Base-by-base conservation (phyloP, 2,113 vertebrate species). In the Scomber scombrus region DNA sequence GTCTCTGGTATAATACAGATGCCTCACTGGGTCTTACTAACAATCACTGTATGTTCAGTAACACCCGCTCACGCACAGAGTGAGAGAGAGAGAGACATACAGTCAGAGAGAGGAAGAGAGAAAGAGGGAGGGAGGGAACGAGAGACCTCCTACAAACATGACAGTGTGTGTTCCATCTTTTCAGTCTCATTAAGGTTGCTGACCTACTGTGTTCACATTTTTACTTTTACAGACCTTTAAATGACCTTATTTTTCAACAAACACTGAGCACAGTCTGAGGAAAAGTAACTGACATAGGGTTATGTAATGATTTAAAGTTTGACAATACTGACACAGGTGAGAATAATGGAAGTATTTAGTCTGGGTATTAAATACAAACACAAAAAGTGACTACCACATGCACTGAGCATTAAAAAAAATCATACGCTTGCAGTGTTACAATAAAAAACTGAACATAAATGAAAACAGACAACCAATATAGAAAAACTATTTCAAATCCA, bases 111-210 rank as follows among this genome's bases (percentile, higher is more conserved):
- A 68, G 46, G 49, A n/a, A 51, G 58, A 54, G 60, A 66, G 68
- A 79, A 46, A 62, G 61, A 71, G 51, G 23, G 68, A 83, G 71
- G 66, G 75, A 75, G 51, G 16, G 78, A 83, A 56, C 75, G 65
- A 87, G 81, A 92, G 81, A 93, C 91, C 91, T 93, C 90, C 92
- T 91, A 89, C 90, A 90, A 92, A 93, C 89, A 90, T 90, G 88
- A 85, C 88, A 92, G 88, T 84, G 91, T 92, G 90, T 86, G 88
- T 82, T 93, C 81, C 67, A 83, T 93, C 83, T 80, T 91, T 88
- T 80, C 77, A 73, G 65, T 57, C 85, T 90, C 84, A 88, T 89
- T 92, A 89, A 84, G 79, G 84, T 85, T 84, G 75, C 79, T 78
- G 84, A 81, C 85, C 85, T 66, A 54, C 85, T 73, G 87, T 60